Base-by-base conservation (phyloP, 2,888 invertebrate genomes). In the Caenorhabditis drosophilae region DNA sequence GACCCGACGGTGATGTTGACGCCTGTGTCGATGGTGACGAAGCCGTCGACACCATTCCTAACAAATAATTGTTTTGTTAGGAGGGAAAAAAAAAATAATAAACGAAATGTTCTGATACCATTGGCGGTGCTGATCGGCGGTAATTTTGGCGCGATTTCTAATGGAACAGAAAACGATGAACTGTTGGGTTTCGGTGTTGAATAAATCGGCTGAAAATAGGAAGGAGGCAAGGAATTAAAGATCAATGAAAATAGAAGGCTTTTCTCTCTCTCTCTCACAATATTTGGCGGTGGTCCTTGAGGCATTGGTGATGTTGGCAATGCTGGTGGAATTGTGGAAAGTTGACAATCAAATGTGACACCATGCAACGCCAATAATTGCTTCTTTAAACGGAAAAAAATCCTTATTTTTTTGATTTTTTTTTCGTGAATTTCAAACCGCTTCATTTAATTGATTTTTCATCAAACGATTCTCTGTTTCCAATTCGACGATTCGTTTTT, bases 391-490 rank as follows among this genome's bases (percentile, higher is more conserved):
- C n/a, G n/a, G n/a, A n/a, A n/a, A n/a, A n/a, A n/a, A n/a, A n/a
- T n/a, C n/a, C n/a, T n/a, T n/a, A n/a, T n/a, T n/a, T n/a, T n/a
- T n/a, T n/a, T n/a, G n/a, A n/a, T n/a, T n/a, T n/a, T n/a, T n/a
- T n/a, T n/a, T n/a, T n/a, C n/a, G n/a, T n/a, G n/a, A n/a, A n/a
- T n/a, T n/a, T n/a, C n/a, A n/a, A n/a, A n/a, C n/a, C n/a, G n/a
- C n/a, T n/a, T n/a, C n/a, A n/a, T n/a, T n/a, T n/a, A n/a, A n/a
- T n/a, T n/a, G n/a, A n/a, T n/a, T n/a, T n/a, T n/a, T n/a, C n/a
- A n/a, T n/a, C n/a, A n/a, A n/a, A n/a, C n/a, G 89, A 84, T 92
- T 90, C 83, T 94, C 93, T 73, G 90, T 87, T 84, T 95, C 93
- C 76, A 95, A 85, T 77, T 90, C 89, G 82, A 91, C 91, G 70